Conservation (phyloP, 2,113 vertebrate genomes). For the Gasterosteus aculeatus region DNA sequence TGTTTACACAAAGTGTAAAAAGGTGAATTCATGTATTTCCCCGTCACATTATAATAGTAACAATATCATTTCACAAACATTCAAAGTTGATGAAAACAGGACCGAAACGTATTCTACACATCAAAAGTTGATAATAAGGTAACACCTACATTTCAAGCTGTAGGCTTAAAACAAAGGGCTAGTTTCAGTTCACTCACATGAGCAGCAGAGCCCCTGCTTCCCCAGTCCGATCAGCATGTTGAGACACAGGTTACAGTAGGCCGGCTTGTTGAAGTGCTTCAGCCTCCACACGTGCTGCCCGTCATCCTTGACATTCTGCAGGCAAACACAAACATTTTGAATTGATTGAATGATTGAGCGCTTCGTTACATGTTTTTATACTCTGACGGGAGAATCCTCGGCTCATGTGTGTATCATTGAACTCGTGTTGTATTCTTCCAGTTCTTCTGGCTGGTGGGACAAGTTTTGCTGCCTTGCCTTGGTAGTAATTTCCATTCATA, state of each 20-base stretch:
- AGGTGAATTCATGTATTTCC: too few species aligned
- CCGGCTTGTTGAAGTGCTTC: conserved; percentile 97
- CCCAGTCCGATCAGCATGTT: conserved; percentile 96
- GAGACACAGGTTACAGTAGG: conserved; percentile 95
- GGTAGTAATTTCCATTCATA: conserved; percentile 58
- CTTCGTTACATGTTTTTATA: background rate
- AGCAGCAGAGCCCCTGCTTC: conserved; percentile 95
- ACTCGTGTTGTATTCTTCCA: background rate
- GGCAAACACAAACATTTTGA: background rate
- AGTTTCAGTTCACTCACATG: conserved; percentile 83
- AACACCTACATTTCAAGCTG: too few species aligned
- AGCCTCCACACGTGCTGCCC: conserved; percentile 95
- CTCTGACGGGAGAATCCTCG: background rate
- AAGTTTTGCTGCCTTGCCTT: fast-evolving
- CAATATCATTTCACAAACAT: too few species aligned
- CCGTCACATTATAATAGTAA: too few species aligned
- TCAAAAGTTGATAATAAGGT: too few species aligned
- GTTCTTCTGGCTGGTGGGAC: background rate
- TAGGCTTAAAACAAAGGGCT: background rate
- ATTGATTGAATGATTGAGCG: background rate
- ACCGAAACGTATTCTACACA: too few species aligned
- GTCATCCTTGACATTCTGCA: conserved; percentile 95
- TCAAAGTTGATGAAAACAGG: too few species aligned
- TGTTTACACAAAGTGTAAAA: too few species aligned
- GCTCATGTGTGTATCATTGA: background rate